Percentiles rank a stretch among this genome's conserved stretches.
Conservation (phyloP, 2,888 invertebrate genomes). For the Globia sparganii region DNA sequence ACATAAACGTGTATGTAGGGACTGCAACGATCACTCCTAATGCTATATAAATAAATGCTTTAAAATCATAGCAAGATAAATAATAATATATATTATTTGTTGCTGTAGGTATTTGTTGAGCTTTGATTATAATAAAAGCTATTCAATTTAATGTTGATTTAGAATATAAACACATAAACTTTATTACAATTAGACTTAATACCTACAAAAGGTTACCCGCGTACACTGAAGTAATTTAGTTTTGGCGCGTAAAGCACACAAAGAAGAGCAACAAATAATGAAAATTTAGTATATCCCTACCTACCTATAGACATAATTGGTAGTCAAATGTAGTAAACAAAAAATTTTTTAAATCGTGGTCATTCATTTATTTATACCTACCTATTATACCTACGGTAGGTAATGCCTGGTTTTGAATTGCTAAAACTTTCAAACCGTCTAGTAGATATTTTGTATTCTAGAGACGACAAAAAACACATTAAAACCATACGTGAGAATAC, state of each 20-base stretch:
- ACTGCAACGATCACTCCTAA: constrained; percentile 34
- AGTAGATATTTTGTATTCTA: not conserved
- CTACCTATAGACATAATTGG: not conserved
- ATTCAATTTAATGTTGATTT: constrained; percentile 30
- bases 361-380: not conserved
- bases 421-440: not conserved
- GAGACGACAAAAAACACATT: not conserved
- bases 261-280: not conserved
- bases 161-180: constrained; percentile 6
- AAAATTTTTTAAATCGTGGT: not conserved
- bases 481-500: not conserved
- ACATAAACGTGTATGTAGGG: constrained; percentile 55
- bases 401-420: not conserved
- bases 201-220: not conserved
- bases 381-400: too few species aligned
- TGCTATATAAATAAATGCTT: not conserved
- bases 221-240: not conserved
- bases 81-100: constrained; percentile 11
- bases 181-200: constrained; percentile 3
- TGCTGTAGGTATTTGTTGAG: constrained; percentile 7
- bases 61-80: constrained; percentile 7
- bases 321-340: not conserved
- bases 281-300: not conserved
- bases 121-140: constrained; percentile 14
- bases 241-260: not conserved